A percentile compares a stretch with the other conserved stretches of the same genome.
Evolutionary conservation across 2,888 invertebrate species (phyloP).

Genomic region (Drosophila stalkeri): DNA sequence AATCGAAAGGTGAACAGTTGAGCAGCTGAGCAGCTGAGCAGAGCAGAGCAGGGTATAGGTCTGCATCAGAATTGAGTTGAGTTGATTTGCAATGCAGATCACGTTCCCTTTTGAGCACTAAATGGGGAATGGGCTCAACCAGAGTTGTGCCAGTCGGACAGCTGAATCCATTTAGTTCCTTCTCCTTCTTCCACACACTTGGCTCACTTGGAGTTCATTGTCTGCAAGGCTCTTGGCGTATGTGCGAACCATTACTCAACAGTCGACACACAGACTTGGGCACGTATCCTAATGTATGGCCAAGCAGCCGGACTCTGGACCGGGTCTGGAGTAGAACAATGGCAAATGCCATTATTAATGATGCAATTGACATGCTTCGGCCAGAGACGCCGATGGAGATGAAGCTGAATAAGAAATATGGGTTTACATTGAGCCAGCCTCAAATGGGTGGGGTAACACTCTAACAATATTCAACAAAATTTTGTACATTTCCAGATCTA

Average conservation of each 20-base stretch:
- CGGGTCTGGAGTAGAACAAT: conserved; percentile 19
- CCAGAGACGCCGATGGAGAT: conserved; percentile 20
- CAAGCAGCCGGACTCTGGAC: conserved; percentile 16
- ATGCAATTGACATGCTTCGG: conserved; percentile 71
- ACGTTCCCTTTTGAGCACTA: conserved; percentile 44
- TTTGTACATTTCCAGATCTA: conserved; percentile 29
- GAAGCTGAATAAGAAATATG: conserved; percentile 49
- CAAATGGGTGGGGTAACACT: conserved; percentile 15
- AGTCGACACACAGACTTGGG: conserved; percentile 27
- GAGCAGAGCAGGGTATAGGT: background rate
- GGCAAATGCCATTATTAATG: conserved; percentile 72
- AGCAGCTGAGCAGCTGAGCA: background rate
- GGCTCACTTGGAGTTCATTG: conserved; percentile 53
- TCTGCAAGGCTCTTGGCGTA: conserved; percentile 46
- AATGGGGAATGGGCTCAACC: conserved; percentile 8
- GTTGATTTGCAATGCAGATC: conserved; percentile 51
- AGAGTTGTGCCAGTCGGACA: conserved; percentile 16
- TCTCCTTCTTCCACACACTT: background rate
- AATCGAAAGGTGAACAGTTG: conserved; percentile 1
- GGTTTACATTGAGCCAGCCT: conserved; percentile 23
- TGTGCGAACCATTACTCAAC: conserved; percentile 57
- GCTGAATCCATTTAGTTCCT: conserved; percentile 16
- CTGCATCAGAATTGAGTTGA: background rate
- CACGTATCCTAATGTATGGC: conserved; percentile 46
- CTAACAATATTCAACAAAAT: conserved; percentile 37